Base-by-base conservation (phyloP, 1,140 invertebrate genomes). In the Lordiphosa mommai region DNA sequence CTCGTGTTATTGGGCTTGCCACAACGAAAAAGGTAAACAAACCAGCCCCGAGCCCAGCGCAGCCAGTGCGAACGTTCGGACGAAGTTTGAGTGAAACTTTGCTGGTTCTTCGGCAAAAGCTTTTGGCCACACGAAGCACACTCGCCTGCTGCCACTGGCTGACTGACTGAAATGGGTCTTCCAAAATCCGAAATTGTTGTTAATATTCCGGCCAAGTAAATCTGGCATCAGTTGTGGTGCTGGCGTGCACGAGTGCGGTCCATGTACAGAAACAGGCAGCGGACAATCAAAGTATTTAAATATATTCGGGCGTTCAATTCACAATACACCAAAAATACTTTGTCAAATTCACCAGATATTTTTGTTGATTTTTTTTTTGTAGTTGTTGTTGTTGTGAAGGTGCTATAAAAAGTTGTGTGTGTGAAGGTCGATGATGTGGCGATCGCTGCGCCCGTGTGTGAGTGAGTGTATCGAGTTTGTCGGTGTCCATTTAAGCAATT, bases 81-180 rank as follows among this genome's bases (percentile, higher is more conserved):
- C 52, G 38, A 66, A 49, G 32, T 64, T 77, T 79, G 73, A 79
- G 74, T 80, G 74, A 70, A 77, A 85, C 58, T 59, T 51, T 46
- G 23, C 60, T 23, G 33, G 56, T 8, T 38, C 14, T 41, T 72
- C 63, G 57, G 52, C 33, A 27, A 82, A 82, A 77, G 68, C 59
- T 85, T 65, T 68, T 13, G 50, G 17, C 29, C 43, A 36, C 23
- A 10, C 9, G 38, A 43, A 32, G 20, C 37, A 20, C 50, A 16
- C 29, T 36, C 4, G 43, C 34, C 20, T 9, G 33, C 17, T 16
- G 30, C 16, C 20, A 51, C 17, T 34, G 33, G n/a, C 34, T 23
- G 56, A 67, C 61, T 57, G 67, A 63, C 57, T 63, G 59, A 34
- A 10, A 23, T n/a, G n/a, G 38, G 41, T 20, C 47, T 46, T 38